Conservation (phyloP, 2,888 invertebrate species). For the Drosophila neutralis region DNA sequence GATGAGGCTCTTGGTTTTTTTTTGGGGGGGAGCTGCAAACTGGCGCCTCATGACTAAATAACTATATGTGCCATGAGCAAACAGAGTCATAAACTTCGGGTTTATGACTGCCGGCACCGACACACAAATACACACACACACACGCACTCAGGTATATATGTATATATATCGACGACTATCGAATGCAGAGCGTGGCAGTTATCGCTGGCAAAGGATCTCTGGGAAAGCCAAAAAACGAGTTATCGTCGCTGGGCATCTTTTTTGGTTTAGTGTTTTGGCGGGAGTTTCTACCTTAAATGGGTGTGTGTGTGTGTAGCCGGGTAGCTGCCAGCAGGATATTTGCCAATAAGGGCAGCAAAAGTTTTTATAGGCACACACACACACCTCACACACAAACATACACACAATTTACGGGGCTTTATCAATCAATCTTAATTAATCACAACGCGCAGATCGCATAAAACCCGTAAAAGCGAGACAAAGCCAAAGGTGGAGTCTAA, state of each 20-base stretch:
- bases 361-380: constrained; percentile 75
- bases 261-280: constrained; percentile 57
- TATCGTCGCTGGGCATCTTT: constrained; percentile 55
- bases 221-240: constrained; percentile 51
- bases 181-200: constrained; percentile 37
- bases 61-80: constrained; percentile 70
- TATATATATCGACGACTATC: constrained; percentile 39
- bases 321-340: constrained; percentile 76
- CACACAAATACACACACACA: constrained; percentile 19
- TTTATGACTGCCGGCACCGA: constrained; percentile 59
- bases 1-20: constrained; percentile 55
- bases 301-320: constrained; percentile 34
- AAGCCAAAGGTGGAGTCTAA: constrained; percentile 12
- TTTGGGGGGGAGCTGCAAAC: constrained; percentile 7
- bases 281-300: constrained; percentile 54
- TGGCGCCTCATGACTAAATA: constrained; percentile 52
- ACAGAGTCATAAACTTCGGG: constrained; percentile 75
- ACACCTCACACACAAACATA: constrained; percentile 15
- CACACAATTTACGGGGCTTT: constrained; percentile 60
- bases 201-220: constrained; percentile 58
- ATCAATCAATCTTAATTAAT: constrained; percentile 85
- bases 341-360: constrained; percentile 77
- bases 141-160: background rate
- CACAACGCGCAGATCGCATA: constrained; percentile 81
- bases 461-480: constrained; percentile 51